A percentile compares a stretch with the other conserved stretches of the same genome.
Evolutionary conservation across 2,888 invertebrate species (phyloP).

Genomic region (Steromphala cineraria): DNA sequence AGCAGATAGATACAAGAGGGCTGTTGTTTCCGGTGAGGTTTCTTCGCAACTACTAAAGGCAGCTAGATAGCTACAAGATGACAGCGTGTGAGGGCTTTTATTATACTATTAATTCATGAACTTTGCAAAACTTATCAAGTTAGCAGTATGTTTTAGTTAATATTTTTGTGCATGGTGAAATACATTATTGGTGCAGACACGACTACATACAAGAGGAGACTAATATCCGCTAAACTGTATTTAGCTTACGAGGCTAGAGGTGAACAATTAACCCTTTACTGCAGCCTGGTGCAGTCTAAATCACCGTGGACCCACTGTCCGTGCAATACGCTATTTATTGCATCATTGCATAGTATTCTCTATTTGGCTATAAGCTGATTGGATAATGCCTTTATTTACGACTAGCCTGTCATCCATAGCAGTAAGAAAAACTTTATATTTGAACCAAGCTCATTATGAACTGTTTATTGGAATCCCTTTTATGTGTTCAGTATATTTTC

Average conservation of each 20-base stretch:
- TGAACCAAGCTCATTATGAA: no score
- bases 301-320: conserved; percentile 4
- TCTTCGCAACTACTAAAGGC: background rate
- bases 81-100: conserved; percentile 13
- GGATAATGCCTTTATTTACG: background rate
- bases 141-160: conserved; percentile 10
- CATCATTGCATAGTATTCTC: conserved; percentile 29
- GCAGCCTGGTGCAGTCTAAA: conserved; percentile 17
- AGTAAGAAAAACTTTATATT: no score
- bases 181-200: background rate
- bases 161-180: background rate
- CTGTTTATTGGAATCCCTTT: no score
- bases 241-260: background rate
- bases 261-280: background rate
- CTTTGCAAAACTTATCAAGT: conserved; percentile 5
- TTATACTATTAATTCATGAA: background rate
- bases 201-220: background rate
- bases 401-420: no score
- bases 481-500: no score
- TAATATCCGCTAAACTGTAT: background rate
- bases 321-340: conserved; percentile 44
- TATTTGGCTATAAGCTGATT: conserved; percentile 25
- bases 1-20: background rate
- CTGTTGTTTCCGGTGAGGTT: conserved; percentile 7
- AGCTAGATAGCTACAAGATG: conserved; percentile 3